These are phyloP conservation scores for Spilarctia lutea DNA, from an alignment of 2,888 invertebrate species.

Conservation along the genomic window DNA sequence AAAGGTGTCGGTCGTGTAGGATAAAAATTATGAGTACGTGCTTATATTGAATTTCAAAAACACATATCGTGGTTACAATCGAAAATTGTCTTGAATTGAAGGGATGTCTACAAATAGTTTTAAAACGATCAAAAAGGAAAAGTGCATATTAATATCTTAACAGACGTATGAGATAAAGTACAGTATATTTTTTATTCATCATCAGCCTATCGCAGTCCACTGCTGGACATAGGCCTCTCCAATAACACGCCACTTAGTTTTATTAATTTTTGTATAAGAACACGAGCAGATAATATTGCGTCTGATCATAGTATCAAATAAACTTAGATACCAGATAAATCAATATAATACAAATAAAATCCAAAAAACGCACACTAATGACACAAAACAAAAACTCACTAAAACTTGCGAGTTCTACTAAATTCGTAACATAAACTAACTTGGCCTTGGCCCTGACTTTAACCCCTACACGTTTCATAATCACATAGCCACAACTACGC, in stretches of 20 bases:
- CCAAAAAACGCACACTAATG: conserved; percentile 31
- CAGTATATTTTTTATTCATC: not conserved
- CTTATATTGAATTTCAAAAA: conserved; percentile 25
- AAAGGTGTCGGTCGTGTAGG: conserved; percentile 16
- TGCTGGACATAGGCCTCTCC: no score
- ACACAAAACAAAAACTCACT: conserved; percentile 36
- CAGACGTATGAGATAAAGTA: not conserved
- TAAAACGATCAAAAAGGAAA: conserved; percentile 12
- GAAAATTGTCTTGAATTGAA: conserved; percentile 28
- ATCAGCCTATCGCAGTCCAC: no score
- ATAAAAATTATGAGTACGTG: conserved; percentile 32
- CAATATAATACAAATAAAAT: conserved; percentile 22
- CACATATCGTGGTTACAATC: conserved; percentile 22
- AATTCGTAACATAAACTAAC: conserved; percentile 32
- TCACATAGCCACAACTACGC: conserved; percentile 34
- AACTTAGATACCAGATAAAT: conserved; percentile 14
- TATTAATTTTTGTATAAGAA: not conserved
- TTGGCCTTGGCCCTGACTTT: conserved; percentile 23
- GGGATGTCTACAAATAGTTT: not conserved
- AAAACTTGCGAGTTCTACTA: conserved; percentile 40
- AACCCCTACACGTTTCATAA: conserved; percentile 26
- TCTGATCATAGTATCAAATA: conserved; percentile 17
- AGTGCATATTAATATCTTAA: conserved; percentile 11
- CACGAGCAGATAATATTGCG: not conserved
- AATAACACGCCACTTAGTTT: no score